Conservation (phyloP, 2,113 vertebrate species). For the Sardina pilchardus region DNA sequence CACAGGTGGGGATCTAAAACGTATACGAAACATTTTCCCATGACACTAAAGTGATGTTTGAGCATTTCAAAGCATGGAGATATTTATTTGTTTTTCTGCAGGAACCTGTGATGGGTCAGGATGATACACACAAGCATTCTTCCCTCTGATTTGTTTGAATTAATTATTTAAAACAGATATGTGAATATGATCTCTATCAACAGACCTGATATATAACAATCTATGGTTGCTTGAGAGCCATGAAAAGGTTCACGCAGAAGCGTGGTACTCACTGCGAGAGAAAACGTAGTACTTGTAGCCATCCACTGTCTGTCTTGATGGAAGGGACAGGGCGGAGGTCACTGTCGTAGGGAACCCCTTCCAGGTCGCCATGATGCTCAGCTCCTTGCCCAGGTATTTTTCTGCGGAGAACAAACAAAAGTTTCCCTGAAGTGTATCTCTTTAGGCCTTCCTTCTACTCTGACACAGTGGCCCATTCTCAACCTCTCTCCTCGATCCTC, state of each 20-base stretch:
- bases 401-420: conserved; percentile 43
- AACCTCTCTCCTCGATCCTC: too few relatives aligned
- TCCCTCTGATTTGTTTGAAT: neutral
- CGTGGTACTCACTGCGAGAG: conserved; percentile 79
- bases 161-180: too few relatives aligned
- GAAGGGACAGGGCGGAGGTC: conserved; percentile 83
- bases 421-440: neutral
- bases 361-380: conserved; percentile 76
- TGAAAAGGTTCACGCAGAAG: neutral
- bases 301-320: conserved; percentile 72
- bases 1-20: neutral
- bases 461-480: too few relatives aligned
- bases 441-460: neutral
- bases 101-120: neutral
- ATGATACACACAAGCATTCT: neutral
- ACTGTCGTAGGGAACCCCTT: conserved; percentile 80
- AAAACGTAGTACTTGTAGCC: conserved; percentile 87
- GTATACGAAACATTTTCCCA: neutral
- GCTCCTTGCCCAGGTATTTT: conserved; percentile 66
- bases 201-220: too few relatives aligned
- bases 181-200: too few relatives aligned
- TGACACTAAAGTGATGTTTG: neutral
- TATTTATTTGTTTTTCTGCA: neutral
- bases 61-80: neutral
- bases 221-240: too few relatives aligned